A percentile compares a stretch with the other conserved stretches of the same genome.
These are phyloP conservation scores for Papilio aristodemus DNA, from an alignment of 1,140 invertebrate genomes.

Conservation along the genomic window DNA sequence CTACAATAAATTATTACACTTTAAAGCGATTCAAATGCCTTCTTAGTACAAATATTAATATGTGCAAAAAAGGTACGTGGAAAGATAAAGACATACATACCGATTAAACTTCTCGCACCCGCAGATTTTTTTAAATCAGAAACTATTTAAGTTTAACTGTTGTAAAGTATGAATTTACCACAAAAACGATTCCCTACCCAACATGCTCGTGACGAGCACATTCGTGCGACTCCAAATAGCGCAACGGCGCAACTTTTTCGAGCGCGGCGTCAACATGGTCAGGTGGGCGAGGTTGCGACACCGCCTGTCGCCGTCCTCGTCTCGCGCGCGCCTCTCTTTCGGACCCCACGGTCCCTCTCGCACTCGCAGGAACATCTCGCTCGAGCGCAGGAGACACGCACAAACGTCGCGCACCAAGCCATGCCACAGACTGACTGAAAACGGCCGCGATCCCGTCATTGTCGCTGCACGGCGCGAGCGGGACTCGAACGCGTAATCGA, in stretches of 20 bases:
- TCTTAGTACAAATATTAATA: too few species aligned
- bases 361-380: conserved; percentile 49
- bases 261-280: conserved; percentile 78
- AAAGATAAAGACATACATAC: conserved; percentile 60
- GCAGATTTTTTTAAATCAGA: not conserved
- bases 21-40: not conserved
- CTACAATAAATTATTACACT: not conserved
- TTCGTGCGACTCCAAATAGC: conserved; percentile 78
- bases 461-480: too few species aligned
- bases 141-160: conserved; percentile 42
- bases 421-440: conserved; percentile 74
- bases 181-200: conserved; percentile 73
- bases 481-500: conserved; percentile 55
- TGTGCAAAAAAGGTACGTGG: conserved; percentile 6
- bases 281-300: conserved; percentile 80
- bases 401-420: conserved; percentile 76
- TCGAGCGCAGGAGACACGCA: conserved; percentile 59
- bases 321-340: conserved; percentile 47
- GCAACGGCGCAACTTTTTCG: conserved; percentile 79
- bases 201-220: conserved; percentile 59
- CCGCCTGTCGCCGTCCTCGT: conserved; percentile 66
- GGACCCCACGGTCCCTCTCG: conserved; percentile 52
- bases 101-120: conserved; percentile 28
- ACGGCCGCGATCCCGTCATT: conserved; percentile 48
- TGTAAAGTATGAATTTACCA: conserved; percentile 61